Conservation (phyloP, 2,113 vertebrate species). For the Dicaeum eximium region DNA sequence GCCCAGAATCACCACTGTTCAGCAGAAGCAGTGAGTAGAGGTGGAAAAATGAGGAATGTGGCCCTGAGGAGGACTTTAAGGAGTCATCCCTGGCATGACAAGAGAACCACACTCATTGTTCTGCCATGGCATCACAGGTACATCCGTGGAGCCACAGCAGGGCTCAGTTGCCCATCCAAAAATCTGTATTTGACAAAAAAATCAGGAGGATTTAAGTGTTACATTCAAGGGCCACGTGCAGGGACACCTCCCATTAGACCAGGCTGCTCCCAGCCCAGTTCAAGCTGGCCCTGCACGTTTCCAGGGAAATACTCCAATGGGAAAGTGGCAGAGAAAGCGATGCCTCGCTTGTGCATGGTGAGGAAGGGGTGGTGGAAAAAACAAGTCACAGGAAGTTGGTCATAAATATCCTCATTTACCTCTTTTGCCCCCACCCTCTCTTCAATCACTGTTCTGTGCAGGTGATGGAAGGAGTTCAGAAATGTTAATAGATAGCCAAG, state of each 20-base stretch:
- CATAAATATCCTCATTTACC: background rate
- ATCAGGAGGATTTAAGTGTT: background rate
- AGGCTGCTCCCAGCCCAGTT: background rate
- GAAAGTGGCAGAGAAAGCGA: background rate
- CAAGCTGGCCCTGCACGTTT: background rate
- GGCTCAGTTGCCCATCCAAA: background rate
- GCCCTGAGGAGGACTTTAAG: background rate
- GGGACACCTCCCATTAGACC: background rate
- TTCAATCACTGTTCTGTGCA: background rate
- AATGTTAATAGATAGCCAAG: constrained; percentile 7
- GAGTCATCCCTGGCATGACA: background rate
- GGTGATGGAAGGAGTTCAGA: constrained; percentile 45
- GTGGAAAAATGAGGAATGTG: background rate
- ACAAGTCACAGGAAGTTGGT: background rate
- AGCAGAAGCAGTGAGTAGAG: background rate
- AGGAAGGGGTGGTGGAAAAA: background rate
- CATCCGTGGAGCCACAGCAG: background rate
- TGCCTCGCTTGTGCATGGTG: rapidly evolving
- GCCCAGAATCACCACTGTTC: background rate
- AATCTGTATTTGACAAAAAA: background rate
- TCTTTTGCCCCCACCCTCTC: background rate
- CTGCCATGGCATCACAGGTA: rapidly evolving
- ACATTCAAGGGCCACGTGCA: background rate
- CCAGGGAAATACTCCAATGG: background rate
- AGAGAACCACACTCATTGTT: background rate